Evolutionary conservation across 2,113 vertebrate species (phyloP).

Genomic region (Myodes glareolus): DNA sequence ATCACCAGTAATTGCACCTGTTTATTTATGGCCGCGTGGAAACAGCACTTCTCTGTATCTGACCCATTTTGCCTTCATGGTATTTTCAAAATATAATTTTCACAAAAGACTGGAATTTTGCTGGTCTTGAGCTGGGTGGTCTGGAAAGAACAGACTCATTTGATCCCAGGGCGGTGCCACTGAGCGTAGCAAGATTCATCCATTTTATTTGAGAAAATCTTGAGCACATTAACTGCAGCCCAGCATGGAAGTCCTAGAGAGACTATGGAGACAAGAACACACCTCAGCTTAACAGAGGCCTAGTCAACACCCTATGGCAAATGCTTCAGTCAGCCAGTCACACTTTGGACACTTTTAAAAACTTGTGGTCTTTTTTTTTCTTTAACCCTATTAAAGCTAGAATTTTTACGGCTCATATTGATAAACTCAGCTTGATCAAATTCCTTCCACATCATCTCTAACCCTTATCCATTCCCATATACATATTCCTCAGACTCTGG

Average conservation of each 20-base stretch:
- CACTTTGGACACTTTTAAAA: background rate
- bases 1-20: background rate
- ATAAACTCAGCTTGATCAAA: background rate
- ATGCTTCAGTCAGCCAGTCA: too few species aligned
- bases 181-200: background rate
- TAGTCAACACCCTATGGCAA: too few species aligned
- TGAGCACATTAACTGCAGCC: background rate
- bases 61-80: background rate
- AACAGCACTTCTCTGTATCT: background rate
- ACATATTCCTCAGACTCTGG: background rate
- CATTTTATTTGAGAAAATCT: background rate
- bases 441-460: background rate
- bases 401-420: background rate
- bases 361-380: background rate
- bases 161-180: background rate
- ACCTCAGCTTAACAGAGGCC: background rate
- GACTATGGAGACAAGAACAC: background rate
- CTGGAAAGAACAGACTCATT: background rate
- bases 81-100: background rate
- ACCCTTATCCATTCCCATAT: background rate
- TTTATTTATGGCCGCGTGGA: background rate
- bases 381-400: background rate
- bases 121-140: background rate
- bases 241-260: background rate
- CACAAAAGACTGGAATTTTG: background rate